Percentiles rank a stretch among this genome's conserved stretches.
Evolutionary conservation across 2,113 vertebrate genomes (phyloP).

Genomic region (Salvelinus alpinus): DNA sequence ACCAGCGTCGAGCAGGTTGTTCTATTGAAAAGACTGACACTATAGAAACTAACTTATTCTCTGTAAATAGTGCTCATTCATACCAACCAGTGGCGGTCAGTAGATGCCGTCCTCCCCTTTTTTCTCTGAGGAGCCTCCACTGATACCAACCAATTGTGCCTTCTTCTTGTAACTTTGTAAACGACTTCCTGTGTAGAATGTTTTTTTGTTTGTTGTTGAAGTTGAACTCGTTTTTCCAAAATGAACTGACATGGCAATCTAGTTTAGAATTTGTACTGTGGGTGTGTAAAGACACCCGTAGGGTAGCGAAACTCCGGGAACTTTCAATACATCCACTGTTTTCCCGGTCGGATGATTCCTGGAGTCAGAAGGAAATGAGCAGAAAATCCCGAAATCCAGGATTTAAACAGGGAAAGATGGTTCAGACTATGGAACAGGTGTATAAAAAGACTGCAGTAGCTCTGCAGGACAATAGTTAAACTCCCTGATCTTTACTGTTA

Average conservation of each 20-base stretch:
- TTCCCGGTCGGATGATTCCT: too few species aligned
- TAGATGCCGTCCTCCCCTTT: too few species aligned
- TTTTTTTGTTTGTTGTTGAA: conserved; percentile 23
- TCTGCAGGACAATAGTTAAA: too few species aligned
- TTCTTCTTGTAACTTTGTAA: conserved; percentile 47
- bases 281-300: background rate
- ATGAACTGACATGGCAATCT: conserved; percentile 24
- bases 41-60: conserved; percentile 58
- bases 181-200: conserved; percentile 28
- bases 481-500: too few species aligned
- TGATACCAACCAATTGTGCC: conserved; percentile 49
- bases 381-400: too few species aligned
- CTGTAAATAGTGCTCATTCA: conserved; percentile 63
- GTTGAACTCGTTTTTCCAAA: conserved; percentile 47
- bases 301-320: too few species aligned
- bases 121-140: too few species aligned
- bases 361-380: too few species aligned
- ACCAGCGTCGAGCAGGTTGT: conserved; percentile 13
- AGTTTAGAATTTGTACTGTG: background rate
- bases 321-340: too few species aligned
- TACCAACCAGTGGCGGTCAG: conserved; percentile 13
- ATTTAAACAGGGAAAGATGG: too few species aligned
- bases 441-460: too few species aligned
- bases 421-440: too few species aligned
- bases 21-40: conserved; percentile 27